Percentiles rank a stretch among this genome's conserved stretches.
phyloP scores from a whole-genome alignment of 2,113 vertebrate species.

The Oryzias melastigma region DNA sequence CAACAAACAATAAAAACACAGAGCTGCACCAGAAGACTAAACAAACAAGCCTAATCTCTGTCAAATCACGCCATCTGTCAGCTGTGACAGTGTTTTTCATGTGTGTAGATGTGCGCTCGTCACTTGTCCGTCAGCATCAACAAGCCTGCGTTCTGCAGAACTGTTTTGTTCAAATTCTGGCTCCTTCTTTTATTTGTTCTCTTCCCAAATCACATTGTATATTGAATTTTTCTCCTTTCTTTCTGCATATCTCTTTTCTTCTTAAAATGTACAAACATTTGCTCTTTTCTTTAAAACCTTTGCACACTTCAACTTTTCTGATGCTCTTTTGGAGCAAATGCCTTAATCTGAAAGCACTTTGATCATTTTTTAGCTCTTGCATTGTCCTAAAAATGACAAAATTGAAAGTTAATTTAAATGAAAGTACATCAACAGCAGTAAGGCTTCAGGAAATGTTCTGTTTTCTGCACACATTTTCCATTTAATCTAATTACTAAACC shows the following conservation, averaged over 20 bases:
- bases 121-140: conserved; percentile 35
- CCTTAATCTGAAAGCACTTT: too few relatives aligned
- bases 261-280: conserved; percentile 17
- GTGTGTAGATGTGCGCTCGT: conserved; percentile 27
- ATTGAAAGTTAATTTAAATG: too few relatives aligned
- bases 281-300: conserved; percentile 10
- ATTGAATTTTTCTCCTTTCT: conserved; percentile 3
- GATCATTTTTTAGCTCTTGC: too few relatives aligned
- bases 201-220: conserved; percentile 1
- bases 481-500: too few relatives aligned
- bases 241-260: not conserved
- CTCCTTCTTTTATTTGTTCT: conserved; percentile 18
- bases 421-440: too few relatives aligned
- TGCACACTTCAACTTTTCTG: not conserved
- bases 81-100: conserved; percentile 24
- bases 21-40: conserved; percentile 34
- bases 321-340: too few relatives aligned
- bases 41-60: conserved; percentile 53
- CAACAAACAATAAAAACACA: conserved; percentile 46
- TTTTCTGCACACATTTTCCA: too few relatives aligned
- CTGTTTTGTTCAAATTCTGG: not conserved
- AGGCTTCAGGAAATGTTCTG: too few relatives aligned
- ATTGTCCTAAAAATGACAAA: too few relatives aligned
- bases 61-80: conserved; percentile 59
- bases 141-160: conserved; percentile 17